These are phyloP conservation scores for Omphaloscelis lunosa DNA, from an alignment of 2,888 invertebrate genomes.

Conservation along the genomic window DNA sequence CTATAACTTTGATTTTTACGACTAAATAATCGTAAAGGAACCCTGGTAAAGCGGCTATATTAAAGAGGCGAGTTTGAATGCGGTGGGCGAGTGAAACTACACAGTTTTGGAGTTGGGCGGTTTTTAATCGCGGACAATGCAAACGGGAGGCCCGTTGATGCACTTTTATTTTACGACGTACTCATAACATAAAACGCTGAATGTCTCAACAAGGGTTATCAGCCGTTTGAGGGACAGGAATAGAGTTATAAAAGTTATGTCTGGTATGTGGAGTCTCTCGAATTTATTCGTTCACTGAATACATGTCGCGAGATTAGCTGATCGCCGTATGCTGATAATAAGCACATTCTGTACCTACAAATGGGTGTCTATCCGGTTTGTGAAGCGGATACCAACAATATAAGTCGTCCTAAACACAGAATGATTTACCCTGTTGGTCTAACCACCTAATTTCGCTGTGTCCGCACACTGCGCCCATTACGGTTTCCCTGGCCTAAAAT, in stretches of 20 bases:
- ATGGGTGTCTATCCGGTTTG: slow-evolving; percentile 6
- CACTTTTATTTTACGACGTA: slow-evolving; percentile 90
- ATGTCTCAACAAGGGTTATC: slow-evolving; percentile 89
- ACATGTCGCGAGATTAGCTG: slow-evolving; percentile 30
- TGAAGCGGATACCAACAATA: slow-evolving; percentile 52
- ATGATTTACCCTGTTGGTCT: slow-evolving; percentile 74
- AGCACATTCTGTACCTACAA: not conserved
- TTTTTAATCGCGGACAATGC: slow-evolving; percentile 88
- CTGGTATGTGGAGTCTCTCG: not conserved
- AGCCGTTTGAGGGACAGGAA: slow-evolving; percentile 60
- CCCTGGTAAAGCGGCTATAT: slow-evolving; percentile 82
- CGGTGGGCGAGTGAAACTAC: slow-evolving; percentile 59
- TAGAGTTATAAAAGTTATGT: slow-evolving; percentile 67
- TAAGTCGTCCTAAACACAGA: slow-evolving; percentile 72
- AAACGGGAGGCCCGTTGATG: slow-evolving; percentile 88
- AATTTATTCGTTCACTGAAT: not conserved
- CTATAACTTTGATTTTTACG: slow-evolving; percentile 91
- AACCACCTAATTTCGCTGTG: slow-evolving; percentile 82
- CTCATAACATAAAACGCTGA: slow-evolving; percentile 89
- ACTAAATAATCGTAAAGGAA: slow-evolving; percentile 91
- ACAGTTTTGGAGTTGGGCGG: slow-evolving; percentile 76
- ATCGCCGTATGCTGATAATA: slow-evolving; percentile 7
- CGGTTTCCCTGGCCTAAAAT: slow-evolving; percentile 85
- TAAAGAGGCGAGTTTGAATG: slow-evolving; percentile 69
- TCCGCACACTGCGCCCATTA: slow-evolving; percentile 81